phyloP scores from a whole-genome alignment of 2,113 vertebrate species.

The Recurvirostra avosetta region DNA sequence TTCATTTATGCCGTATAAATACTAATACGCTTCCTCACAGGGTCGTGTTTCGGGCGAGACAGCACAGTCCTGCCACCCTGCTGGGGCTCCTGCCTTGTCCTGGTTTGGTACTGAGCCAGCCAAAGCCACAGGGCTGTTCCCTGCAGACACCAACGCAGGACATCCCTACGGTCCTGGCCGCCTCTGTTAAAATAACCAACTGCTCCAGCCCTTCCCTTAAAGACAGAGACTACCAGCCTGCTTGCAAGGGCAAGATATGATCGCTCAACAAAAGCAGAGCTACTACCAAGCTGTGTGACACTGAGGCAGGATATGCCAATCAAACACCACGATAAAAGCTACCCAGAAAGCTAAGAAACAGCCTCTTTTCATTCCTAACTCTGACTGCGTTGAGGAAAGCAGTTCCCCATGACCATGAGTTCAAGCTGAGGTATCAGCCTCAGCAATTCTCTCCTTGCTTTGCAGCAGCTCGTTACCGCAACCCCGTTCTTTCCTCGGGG shows the following conservation, averaged over 20 bases:
- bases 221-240: not conserved
- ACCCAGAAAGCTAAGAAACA: not conserved
- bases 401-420: not conserved
- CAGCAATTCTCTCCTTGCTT: not conserved
- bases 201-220: not conserved
- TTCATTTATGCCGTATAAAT: not conserved
- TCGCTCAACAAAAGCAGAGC: not conserved
- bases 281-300: not conserved
- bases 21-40: fast-evolving
- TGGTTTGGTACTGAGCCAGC: not conserved
- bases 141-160: not conserved
- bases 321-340: not conserved
- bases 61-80: not conserved
- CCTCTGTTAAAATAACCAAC: not conserved
- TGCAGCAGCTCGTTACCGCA: not conserved
- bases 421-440: not conserved
- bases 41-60: fast-evolving
- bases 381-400: not conserved
- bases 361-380: not conserved
- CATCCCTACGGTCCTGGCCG: fast-evolving
- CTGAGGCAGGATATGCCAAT: not conserved
- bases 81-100: not conserved
- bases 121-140: not conserved
- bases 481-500: not conserved
- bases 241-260: not conserved